phyloP scores from a whole-genome alignment of 2,113 vertebrate species.

The Erythrocebus patas region DNA sequence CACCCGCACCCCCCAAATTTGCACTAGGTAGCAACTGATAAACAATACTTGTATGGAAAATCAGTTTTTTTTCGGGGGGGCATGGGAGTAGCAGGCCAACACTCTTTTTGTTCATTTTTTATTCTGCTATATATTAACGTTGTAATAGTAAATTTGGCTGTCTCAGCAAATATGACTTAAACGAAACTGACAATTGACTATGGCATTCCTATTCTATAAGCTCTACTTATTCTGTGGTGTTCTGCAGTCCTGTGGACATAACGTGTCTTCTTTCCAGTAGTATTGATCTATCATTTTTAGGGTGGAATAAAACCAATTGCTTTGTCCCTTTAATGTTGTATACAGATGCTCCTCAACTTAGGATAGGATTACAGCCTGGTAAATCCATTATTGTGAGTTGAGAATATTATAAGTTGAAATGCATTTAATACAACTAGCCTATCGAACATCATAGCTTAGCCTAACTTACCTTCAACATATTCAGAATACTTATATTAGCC shows the following conservation, averaged over 20 bases:
- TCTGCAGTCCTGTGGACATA: background rate
- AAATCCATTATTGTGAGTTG: background rate
- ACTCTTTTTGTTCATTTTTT: conserved; percentile 19
- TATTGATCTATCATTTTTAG: background rate
- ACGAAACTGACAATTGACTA: background rate
- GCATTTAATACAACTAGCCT: background rate
- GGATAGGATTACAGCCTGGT: background rate
- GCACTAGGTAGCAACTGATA: background rate
- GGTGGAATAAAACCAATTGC: background rate
- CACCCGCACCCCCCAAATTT: conserved; percentile 23
- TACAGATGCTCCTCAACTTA: background rate
- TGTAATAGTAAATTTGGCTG: background rate
- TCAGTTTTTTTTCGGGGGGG: background rate
- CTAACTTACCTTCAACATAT: background rate
- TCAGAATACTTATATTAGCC: background rate
- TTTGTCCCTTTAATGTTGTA: background rate
- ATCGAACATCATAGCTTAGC: background rate
- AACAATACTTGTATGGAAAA: background rate
- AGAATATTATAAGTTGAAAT: background rate
- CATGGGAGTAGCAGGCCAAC: background rate
- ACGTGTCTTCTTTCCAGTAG: background rate
- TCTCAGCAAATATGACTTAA: background rate
- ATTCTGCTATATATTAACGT: background rate
- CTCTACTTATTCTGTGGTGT: background rate
- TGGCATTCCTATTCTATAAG: background rate